Base-by-base conservation (phyloP, 2,797 vertebrate species). In the Tachyglossus aculeatus region DNA sequence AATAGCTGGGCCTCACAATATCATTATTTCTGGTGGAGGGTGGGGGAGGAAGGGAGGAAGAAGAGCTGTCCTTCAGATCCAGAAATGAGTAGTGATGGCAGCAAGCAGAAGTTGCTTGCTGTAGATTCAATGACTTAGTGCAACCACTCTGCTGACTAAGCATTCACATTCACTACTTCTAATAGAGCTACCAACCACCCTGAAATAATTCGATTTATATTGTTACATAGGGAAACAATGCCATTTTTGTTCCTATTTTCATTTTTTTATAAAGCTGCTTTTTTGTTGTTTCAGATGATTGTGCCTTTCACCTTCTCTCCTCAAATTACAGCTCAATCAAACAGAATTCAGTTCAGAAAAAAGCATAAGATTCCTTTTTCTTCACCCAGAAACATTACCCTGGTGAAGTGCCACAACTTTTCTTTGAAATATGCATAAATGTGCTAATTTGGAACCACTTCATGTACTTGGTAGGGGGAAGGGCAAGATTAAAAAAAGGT, bases 111-210 rank as follows among this genome's bases (percentile, higher is more conserved):
- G 19, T 24, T 22, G 32, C 41, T 51, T 62, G 47, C 29, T 0
- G 74, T 50, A 80, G 43, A 40, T 74, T 48, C 32, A 61, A 15
- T 0, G 55, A 66, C 31, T 67, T 0, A 4, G 74, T 54, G 70
- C 45, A 70, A 58, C 53, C 40, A 19, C 66, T 71, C 69, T 77
- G 43, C 57, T 81, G 70, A 50, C 25, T 31, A 8, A 27, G 27
- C 27, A 18, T 22, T 32, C 74, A 63, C 78, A 85, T 67, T 68
- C 77, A 74, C 75, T 82, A 70, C 71, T 76, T 55, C 74, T 70
- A 77, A 31, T 71, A 47, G 43, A 78, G 41, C 85, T 77, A 81
- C 83, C 12, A 72, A 87, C 76, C n/a, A 86, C 75, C 75, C 54
- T 16, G 18, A 11, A 75, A 45, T 64, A 77, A 60, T 5, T 57